Conservation (phyloP, 2,113 vertebrate genomes). For the Vidua chalybeata region DNA sequence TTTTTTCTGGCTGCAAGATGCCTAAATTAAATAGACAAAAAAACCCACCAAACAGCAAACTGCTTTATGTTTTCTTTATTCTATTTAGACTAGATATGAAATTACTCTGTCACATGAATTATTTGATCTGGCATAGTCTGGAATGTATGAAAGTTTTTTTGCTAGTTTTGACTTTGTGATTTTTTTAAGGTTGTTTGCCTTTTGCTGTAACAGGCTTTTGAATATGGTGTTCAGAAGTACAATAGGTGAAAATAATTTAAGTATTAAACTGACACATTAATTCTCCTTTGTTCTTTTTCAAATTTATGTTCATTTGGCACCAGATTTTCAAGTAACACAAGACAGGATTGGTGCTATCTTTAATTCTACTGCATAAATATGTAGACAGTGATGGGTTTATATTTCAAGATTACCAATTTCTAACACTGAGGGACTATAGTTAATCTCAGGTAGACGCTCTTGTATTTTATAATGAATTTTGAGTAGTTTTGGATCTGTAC, state of each 20-base stretch:
- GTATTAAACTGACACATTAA: neutral
- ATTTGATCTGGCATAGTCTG: neutral
- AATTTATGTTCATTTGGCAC: neutral
- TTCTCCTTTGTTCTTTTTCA: neutral
- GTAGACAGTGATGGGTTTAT: neutral
- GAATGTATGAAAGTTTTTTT: neutral
- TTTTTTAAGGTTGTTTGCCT: neutral
- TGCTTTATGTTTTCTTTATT: neutral
- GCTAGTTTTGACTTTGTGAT: neutral
- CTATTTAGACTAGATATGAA: neutral
- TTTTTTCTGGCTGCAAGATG: neutral
- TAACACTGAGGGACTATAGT: neutral
- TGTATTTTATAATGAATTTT: neutral
- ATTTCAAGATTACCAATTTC: neutral
- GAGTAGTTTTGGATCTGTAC: neutral
- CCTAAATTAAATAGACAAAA: neutral
- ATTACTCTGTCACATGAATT: neutral
- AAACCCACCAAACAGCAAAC: neutral
- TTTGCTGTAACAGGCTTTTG: neutral
- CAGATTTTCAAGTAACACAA: neutral
- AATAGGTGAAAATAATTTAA: neutral
- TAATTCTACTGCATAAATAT: neutral
- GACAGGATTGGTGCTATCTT: neutral
- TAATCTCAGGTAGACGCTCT: neutral
- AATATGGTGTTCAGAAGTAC: neutral